Base-by-base conservation (phyloP, 2,888 invertebrate genomes). In the Chesias legatella region DNA sequence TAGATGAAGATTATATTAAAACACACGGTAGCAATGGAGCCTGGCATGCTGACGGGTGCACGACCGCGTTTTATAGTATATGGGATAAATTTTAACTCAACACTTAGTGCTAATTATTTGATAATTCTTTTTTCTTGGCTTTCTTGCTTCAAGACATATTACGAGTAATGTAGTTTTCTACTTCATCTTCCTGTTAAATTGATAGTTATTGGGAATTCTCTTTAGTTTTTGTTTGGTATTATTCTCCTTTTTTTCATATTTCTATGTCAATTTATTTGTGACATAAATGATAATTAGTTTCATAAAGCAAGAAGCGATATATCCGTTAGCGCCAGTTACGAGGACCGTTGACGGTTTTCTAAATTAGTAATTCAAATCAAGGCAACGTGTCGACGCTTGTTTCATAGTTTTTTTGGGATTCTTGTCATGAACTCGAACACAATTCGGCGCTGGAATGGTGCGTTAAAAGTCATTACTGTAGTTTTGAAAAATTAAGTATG, bases 31-130 rank as follows among this genome's bases (percentile, higher is more conserved):
- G 57, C 50, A 34, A 36, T 43, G 50, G 52, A 47, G 39, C 40
- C 43, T 38, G 56, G 60, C 61, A 63, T 63, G 65, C 54, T 55
- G 58, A 43, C 56, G 60, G 74, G 67, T 72, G 60, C 74, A 73
- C 48, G 70, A 60, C 73, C 76, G 52, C 51, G 43, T 58, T 63
- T 66, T 62, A 64, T 59, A 52, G 54, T 41, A 33, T 45, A 43
- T 51, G 46, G 51, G 55, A 60, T 53, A 57, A 54, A n/a, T n/a
- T n/a, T 57, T 53, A 52, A 60, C 56, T 58, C 51, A 53, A 58
- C 63, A 60, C 57, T 53, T 53, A 48, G 24, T 41, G 26, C 41
- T 40, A 41, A 47, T 37, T 47, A 48, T 49, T 51, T 28, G 29
- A 46, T 46, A 38, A 49, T 36, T 40, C 35, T 22, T 8, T 40